These are phyloP conservation scores for Phlogophora meticulosa DNA, from an alignment of 2,888 invertebrate species.

Conservation along the genomic window DNA sequence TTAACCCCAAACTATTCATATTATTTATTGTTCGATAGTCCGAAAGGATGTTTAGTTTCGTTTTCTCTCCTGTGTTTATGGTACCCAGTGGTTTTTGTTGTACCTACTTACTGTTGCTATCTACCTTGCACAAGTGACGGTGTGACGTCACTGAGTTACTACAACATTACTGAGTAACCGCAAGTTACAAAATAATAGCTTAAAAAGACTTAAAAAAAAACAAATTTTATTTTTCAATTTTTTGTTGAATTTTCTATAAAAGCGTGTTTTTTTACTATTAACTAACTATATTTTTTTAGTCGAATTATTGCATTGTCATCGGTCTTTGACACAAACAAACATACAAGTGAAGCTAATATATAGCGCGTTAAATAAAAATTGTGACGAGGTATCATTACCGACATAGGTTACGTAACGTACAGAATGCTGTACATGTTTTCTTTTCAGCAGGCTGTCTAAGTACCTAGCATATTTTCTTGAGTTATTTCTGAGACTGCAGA, in stretches of 20 bases:
- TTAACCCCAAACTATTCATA: conserved; percentile 13
- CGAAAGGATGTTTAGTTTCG: conserved; percentile 1
- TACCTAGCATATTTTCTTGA: conserved; percentile 1
- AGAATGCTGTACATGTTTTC: background rate
- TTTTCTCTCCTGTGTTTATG: conserved; percentile 14
- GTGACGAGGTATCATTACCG: background rate
- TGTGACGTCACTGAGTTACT: background rate
- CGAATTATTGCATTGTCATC: too few species aligned
- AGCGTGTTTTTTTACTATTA: too few species aligned
- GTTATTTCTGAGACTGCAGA: background rate
- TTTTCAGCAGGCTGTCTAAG: background rate
- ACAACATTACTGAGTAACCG: conserved; percentile 1
- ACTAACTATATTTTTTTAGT: too few species aligned
- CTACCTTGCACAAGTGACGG: background rate
- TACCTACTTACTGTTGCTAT: background rate
- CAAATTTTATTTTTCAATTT: too few species aligned
- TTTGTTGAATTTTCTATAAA: too few species aligned
- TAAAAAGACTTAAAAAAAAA: too few species aligned
- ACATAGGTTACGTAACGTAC: too few species aligned
- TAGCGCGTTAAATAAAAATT: too few species aligned
- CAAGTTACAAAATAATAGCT: background rate
- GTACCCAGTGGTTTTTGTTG: background rate
- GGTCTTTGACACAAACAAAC: too few species aligned
- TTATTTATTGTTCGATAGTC: conserved; percentile 26
- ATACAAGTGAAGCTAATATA: too few species aligned